Evolutionary conservation across 2,113 vertebrate species (phyloP), one percentile per base, ranked within the genome.

Genomic region (Silurus glanis): DNA sequence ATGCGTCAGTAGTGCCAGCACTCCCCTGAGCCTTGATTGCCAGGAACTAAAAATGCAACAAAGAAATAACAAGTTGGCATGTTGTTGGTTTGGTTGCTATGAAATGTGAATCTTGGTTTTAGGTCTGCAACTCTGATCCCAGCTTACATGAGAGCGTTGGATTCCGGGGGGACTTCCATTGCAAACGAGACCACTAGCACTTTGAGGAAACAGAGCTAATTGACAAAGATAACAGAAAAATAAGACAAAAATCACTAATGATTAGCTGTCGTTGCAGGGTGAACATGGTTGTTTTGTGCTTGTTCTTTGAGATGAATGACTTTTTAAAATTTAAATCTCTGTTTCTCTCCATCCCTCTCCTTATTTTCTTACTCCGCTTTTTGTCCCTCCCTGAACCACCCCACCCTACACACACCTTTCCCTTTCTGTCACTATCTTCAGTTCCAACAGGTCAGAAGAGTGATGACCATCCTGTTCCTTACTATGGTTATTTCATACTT

Each of bases 401-500:
- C 53, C 80, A 62, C 47, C 59, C 84, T 51, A 12, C n/a, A 76
- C n/a, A 45, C 51, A 49, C 80, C 79, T 72, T 75, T 84, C 81
- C 83, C 49, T 83, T 28, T 88, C 56, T 89, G 82, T 74, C 64
- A 5, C 85, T 85, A 84, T 90, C 84, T 89, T 89, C 96, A 99
- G 98, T 98, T 98, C 97, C 97, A 98, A 97, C 97, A 98, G 97
- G 97, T 99, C 96, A 98, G 97, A 99, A 98, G 98, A 99, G 98
- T 99, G 97, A 99, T 99, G 98, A 99, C 97, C 97, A 99, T 99
- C 98, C 97, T 99, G 98, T 98, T 99, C 96, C 97, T 99, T 98
- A 97, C 98, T 97, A 99, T 99, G 98, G 97, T 99, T 97, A 99
- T 99, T 97, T 99, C 98, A 96, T 99, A 98, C 97, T 99, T 99